Conservation (phyloP, 92 coral and sea anemone genomes). For the Meandrina meandrites region DNA sequence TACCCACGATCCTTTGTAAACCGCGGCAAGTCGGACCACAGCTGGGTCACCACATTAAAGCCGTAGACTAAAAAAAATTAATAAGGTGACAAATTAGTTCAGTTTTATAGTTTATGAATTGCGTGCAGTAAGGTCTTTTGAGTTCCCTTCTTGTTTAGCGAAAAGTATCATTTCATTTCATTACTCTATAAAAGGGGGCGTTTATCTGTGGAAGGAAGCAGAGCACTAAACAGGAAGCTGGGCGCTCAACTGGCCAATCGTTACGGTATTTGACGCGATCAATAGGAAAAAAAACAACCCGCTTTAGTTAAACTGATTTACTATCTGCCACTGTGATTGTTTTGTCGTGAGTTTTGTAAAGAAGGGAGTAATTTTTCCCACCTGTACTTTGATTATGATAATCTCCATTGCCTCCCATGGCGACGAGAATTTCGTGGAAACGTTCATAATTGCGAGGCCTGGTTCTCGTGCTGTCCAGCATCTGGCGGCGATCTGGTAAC, state of each 20-base stretch:
- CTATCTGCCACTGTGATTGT: background rate
- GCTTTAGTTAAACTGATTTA: background rate
- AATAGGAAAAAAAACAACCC: background rate
- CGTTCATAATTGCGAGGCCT: constrained; percentile 95
- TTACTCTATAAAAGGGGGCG: background rate
- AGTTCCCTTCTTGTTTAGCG: background rate
- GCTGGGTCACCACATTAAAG: constrained; percentile 84
- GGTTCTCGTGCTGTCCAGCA: constrained; percentile 83
- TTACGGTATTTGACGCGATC: background rate
- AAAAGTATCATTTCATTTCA: too few relatives aligned
- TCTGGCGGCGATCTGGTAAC: constrained; percentile 94
- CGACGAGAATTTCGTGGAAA: constrained; percentile 92
- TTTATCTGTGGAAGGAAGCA: too few relatives aligned
- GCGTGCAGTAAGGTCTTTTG: too few relatives aligned
- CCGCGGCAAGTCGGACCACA: constrained; percentile 91
- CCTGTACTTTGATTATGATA: constrained; percentile 91
- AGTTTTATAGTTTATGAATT: background rate
- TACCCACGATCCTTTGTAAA: constrained; percentile 96
- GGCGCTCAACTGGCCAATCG: background rate
- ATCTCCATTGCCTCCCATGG: constrained; percentile 98
- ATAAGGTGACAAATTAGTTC: background rate
- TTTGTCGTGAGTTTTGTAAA: background rate
- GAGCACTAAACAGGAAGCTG: too few relatives aligned
- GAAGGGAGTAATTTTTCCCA: background rate
- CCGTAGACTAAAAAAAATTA: constrained; percentile 69